phyloP scores from a whole-genome alignment of 2,888 invertebrate genomes.

The Petrolisthes cinctipes region DNA sequence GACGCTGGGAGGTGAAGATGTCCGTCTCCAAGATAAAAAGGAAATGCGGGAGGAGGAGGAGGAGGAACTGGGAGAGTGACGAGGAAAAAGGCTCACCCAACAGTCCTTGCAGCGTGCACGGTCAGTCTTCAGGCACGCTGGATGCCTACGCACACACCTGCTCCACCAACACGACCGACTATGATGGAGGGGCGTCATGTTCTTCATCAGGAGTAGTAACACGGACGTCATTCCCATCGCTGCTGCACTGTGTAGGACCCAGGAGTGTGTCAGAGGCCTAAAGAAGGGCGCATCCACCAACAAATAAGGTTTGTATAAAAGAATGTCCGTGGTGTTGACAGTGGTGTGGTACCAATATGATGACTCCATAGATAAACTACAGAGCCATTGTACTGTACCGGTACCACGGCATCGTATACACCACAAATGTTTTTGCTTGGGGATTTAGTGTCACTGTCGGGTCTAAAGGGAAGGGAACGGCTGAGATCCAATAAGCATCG shows the following conservation, averaged over 20 bases:
- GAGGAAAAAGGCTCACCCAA: background rate
- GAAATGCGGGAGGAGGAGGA: background rate
- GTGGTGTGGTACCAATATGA: too few relatives aligned
- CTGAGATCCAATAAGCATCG: too few relatives aligned
- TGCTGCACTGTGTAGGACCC: background rate
- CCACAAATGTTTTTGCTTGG: too few relatives aligned
- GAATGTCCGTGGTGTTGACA: too few relatives aligned
- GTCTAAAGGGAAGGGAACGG: too few relatives aligned
- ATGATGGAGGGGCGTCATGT: conserved; percentile 51
- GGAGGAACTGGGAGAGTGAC: background rate
- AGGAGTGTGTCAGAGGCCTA: too few relatives aligned
- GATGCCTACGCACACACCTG: conserved; percentile 53
- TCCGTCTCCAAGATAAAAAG: background rate
- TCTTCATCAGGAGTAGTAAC: conserved; percentile 40
- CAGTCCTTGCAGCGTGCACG: conserved; percentile 40
- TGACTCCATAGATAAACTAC: too few relatives aligned
- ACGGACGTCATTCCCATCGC: conserved; percentile 20
- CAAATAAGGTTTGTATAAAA: too few relatives aligned
- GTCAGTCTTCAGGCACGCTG: conserved; percentile 35
- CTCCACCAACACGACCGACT: conserved; percentile 54
- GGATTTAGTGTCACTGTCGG: too few relatives aligned
- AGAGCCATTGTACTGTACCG: too few relatives aligned
- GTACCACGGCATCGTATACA: too few relatives aligned
- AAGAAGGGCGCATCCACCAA: too few relatives aligned
- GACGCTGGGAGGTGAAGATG: background rate